Conservation (phyloP, 2,113 vertebrate genomes). For the Lagenorhynchus albirostris region DNA sequence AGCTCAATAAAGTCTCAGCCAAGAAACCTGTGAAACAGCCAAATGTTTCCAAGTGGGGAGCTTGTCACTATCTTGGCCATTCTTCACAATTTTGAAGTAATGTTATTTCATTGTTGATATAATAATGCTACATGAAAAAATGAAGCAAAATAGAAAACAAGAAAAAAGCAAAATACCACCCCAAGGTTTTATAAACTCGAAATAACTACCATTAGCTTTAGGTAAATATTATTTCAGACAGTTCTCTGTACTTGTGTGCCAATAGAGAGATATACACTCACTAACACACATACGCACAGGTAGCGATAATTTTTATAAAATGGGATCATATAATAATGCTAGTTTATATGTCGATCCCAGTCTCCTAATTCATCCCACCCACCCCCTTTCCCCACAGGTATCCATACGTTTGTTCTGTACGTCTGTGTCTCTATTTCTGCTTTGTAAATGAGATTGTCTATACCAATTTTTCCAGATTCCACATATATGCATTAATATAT, state of each 20-base stretch:
- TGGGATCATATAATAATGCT: neutral
- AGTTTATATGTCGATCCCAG: too few relatives aligned
- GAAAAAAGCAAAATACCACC: neutral
- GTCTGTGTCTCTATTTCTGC: too few relatives aligned
- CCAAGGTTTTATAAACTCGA: neutral
- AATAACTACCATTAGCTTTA: neutral
- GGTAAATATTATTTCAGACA: neutral
- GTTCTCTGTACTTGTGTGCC: neutral
- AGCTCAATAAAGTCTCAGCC: slow-evolving; percentile 27
- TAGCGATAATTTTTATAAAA: neutral
- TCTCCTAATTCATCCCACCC: too few relatives aligned
- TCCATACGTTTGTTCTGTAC: too few relatives aligned
- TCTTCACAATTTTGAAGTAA: slow-evolving; percentile 8
- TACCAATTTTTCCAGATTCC: too few relatives aligned
- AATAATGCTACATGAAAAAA: neutral
- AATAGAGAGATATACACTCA: neutral
- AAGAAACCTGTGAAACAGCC: neutral
- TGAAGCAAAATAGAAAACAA: neutral
- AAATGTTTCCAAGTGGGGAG: slow-evolving; percentile 17
- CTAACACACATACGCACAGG: neutral
- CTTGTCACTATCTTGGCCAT: neutral
- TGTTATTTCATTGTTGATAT: neutral
- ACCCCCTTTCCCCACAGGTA: too few relatives aligned
- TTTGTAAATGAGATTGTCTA: too few relatives aligned
- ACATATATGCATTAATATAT: too few relatives aligned